Evolutionary conservation across 2,888 invertebrate species (phyloP).

Genomic region (Melikaiella ostensackeni): DNA sequence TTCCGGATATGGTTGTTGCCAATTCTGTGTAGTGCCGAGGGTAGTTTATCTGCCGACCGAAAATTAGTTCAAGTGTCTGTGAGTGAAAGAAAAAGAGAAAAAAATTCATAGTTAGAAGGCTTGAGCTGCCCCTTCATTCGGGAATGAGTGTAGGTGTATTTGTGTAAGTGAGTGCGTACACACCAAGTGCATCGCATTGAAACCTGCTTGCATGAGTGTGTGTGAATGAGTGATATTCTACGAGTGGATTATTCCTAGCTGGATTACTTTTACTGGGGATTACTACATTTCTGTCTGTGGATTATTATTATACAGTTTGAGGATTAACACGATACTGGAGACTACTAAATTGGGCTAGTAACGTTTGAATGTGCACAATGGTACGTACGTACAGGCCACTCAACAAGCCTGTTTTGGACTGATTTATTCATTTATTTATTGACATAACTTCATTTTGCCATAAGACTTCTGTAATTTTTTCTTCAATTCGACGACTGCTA

Average conservation of each 20-base stretch:
- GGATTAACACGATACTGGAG: background rate
- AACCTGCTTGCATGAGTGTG: background rate
- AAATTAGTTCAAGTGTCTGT: background rate
- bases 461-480: too few relatives aligned
- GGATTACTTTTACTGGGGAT: constrained; percentile 26
- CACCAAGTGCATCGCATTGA: constrained; percentile 13
- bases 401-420: background rate
- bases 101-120: background rate
- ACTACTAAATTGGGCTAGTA: background rate
- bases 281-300: constrained; percentile 28
- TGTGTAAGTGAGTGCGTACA: constrained; percentile 11
- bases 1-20: constrained; percentile 32
- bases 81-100: background rate
- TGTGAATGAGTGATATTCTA: constrained; percentile 32
- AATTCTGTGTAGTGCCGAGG: constrained; percentile 1
- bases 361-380: constrained; percentile 21
- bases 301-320: constrained; percentile 26
- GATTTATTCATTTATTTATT: background rate
- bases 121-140: constrained; percentile 22
- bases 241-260: constrained; percentile 28
- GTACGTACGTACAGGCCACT: constrained; percentile 4
- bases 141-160: constrained; percentile 7
- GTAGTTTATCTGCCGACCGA: background rate
- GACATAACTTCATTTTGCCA: too few relatives aligned
- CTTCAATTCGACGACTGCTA: too few relatives aligned